Evolutionary conservation across 2,113 vertebrate genomes (phyloP), one percentile per base, ranked within the genome.

Genomic region (Plecotus auritus): DNA sequence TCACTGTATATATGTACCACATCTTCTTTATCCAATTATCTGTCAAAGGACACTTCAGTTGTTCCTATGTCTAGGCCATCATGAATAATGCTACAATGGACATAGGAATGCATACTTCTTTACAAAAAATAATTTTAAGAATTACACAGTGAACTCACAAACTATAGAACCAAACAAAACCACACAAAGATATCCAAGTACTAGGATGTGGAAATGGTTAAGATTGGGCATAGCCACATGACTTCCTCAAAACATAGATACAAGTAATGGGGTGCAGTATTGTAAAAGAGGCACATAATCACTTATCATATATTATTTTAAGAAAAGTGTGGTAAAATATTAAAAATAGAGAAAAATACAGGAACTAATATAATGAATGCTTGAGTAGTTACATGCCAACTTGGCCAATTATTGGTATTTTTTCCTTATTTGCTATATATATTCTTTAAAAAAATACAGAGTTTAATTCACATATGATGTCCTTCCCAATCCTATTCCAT

Each of bases 151-250:
- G 42, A 93, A 74, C 23, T 89, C 37, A 91, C 4, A 72, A 47
- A 72, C 8, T n/a, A 11, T 20, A n/a, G 23, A 93, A 61, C 9
- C 64, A 54, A 89, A 66, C 0, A 69, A 94, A 94, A 10, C 51
- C 23, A 47, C 88, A 47, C 32, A 16, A 16, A 85, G 14, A 22
- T 16, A 40, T 17, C 17, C 42, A 42, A 8, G 30, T 85, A 28
- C 22, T 17, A 22, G 91, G 45, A 81, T 17, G 7, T 86, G 17
- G 14, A 72, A 72, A 18, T 20, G 32, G 42, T 40, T 67, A 37
- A 23, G 10, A 72, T 7, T 12, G 20, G 26, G 20, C 9, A 17
- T 10, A 49, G 11, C 16, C 64, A 22, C 0, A 0, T 8, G 3
- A 59, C 37, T 26, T 73, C 28, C 18, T 74, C 18, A 47, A 45